phyloP scores from a whole-genome alignment of 2,113 vertebrate genomes.

The Pao palembangensis region DNA sequence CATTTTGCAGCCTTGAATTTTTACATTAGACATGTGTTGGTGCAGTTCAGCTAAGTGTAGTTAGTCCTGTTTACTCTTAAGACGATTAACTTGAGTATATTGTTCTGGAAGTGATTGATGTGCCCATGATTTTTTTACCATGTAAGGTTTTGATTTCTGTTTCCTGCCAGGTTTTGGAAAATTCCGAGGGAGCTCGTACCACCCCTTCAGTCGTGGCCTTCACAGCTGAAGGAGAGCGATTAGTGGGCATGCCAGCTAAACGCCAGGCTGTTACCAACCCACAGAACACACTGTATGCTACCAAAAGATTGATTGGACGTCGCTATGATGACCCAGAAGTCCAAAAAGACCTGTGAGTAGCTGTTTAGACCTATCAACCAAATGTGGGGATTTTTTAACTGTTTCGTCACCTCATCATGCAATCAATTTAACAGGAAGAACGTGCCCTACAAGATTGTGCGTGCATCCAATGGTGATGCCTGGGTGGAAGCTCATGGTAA shows the following conservation, averaged over 20 bases:
- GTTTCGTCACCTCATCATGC: not conserved
- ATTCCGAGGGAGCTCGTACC: conserved; percentile 92
- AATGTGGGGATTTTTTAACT: not conserved
- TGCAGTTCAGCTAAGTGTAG: too few relatives aligned
- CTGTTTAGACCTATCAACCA: not conserved
- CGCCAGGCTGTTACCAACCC: conserved; percentile 96
- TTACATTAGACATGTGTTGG: too few relatives aligned
- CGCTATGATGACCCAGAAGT: conserved; percentile 92
- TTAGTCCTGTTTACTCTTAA: too few relatives aligned
- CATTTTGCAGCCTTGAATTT: too few relatives aligned
- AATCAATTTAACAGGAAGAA: conserved; percentile 82
- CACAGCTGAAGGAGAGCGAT: conserved; percentile 85
- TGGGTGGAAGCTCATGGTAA: conserved; percentile 98
- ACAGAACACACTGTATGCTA: conserved; percentile 95
- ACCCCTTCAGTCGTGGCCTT: conserved; percentile 96
- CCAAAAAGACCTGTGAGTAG: conserved; percentile 93
- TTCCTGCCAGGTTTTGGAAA: conserved; percentile 86
- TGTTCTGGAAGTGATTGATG: not conserved
- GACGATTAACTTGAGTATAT: not conserved
- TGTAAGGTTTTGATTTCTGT: not conserved
- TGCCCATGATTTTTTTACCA: not conserved
- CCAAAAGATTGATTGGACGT: conserved; percentile 94
- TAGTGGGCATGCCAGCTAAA: conserved; percentile 97
- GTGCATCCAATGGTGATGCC: conserved; percentile 94
- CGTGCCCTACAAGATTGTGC: conserved; percentile 93